These are phyloP conservation scores for Morone saxatilis DNA, from an alignment of 2,113 vertebrate species.

Conservation along the genomic window DNA sequence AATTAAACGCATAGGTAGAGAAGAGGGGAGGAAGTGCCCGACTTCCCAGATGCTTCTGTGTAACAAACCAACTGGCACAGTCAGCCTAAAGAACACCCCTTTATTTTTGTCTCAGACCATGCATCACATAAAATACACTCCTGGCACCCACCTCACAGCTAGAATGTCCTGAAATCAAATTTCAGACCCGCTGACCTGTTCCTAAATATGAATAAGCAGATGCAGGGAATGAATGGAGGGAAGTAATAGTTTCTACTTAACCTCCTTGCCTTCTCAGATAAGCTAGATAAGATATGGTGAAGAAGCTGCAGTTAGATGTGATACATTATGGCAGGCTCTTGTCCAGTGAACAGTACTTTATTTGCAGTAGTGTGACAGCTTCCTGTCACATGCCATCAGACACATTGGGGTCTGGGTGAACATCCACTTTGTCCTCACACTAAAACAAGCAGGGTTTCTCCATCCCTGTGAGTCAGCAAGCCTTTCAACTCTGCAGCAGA, in stretches of 20 bases:
- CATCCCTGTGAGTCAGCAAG: slow-evolving; percentile 1
- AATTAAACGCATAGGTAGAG: too few species aligned
- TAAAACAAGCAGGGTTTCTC: slow-evolving; percentile 12
- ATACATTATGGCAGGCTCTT: not conserved
- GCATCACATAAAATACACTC: not conserved
- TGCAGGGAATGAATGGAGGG: not conserved
- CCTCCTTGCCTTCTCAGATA: not conserved
- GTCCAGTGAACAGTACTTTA: slow-evolving; percentile 14
- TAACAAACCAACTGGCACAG: too few species aligned
- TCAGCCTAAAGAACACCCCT: not conserved
- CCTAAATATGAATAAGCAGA: not conserved
- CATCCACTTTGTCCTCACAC: slow-evolving; percentile 38
- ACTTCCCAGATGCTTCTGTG: too few species aligned
- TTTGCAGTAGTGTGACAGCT: slow-evolving; percentile 20
- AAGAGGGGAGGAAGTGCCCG: too few species aligned
- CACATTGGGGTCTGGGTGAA: not conserved
- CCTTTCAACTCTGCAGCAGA: slow-evolving; percentile 15
- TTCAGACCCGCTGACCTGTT: not conserved
- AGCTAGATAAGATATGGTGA: not conserved
- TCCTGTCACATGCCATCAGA: slow-evolving; percentile 43
- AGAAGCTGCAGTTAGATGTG: not conserved
- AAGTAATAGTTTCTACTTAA: not conserved
- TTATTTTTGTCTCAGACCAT: not conserved
- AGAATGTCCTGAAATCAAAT: not conserved
- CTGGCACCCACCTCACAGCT: not conserved